Evolutionary conservation across 64 coral and sea anemone genomes (phyloP), one percentile per base, ranked within the genome.

Genomic region (Orbicella faveolata): DNA sequence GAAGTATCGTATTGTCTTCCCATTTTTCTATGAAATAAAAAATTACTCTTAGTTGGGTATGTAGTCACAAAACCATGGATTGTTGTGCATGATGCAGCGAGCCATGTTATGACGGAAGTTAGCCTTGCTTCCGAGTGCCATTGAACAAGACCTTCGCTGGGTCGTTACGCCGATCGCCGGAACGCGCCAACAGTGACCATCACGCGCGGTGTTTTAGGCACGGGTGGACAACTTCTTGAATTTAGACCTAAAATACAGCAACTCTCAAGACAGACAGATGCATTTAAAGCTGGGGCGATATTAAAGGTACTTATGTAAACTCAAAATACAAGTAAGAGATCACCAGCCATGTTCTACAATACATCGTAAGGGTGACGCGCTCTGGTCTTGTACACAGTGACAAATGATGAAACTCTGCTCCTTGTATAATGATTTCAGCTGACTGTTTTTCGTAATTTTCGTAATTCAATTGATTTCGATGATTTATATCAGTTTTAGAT

Each of bases 1-100:
- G 82, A 85, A 85, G 64, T 64, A 82, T 34, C 33, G 21, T 52
- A 21, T 30, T 72, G 63, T 85, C 82, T 85, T 85, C 82, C 82
- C 37, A 85, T 85, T 53, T 85, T 85, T 85, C 82, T 26, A 20
- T 85, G 82, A 85, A 85, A 73, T 52, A 30, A 85, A 85, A 34
- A 79, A 70, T 8, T 11, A 79, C 51, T 85, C 65, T 72, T 85
- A 41, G 20, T 48, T 52, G 18, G 23, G 72, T 0, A 39, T 20
- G 26, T 12, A 4, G 26, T 85, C 36, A 73, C 6, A 51, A 41
- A 65, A 13, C 10, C 64, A 85, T 26, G 52, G 23, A 85, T 30
- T 73, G 48, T 20, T 52, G 9, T 83, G 19, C 20, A 83, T 37
- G 9, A 70, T 54, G 61, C 39, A 79, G 25, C n/a, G 13, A 41